Percentiles rank a stretch among this genome's conserved stretches.
These are phyloP conservation scores for Drosophila seguyi DNA, from an alignment of 1,140 invertebrate species.

Conservation along the genomic window DNA sequence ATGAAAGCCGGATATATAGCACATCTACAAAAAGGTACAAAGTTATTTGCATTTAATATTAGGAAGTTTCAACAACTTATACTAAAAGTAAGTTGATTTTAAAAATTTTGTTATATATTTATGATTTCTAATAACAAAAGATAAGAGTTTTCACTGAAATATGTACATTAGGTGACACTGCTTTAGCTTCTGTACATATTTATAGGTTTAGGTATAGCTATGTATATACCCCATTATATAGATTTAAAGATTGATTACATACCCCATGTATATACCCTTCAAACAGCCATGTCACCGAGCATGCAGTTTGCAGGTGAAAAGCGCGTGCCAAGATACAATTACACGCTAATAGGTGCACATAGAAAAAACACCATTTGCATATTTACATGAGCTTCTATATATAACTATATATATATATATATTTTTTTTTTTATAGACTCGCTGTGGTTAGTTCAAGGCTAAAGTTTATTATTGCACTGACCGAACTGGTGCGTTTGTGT, in stretches of 20 bases:
- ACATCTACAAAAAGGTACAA: not conserved
- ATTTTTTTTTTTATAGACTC: slow-evolving; percentile 15
- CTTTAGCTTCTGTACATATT: not conserved
- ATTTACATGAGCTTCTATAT: slow-evolving; percentile 12
- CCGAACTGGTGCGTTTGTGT: slow-evolving; percentile 11
- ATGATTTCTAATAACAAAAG: not conserved
- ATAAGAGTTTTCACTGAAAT: not conserved
- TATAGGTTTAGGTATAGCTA: not conserved
- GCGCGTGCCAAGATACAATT: slow-evolving; percentile 59
- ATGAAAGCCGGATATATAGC: not conserved
- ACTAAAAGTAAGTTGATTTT: not conserved
- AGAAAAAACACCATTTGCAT: slow-evolving; percentile 19
- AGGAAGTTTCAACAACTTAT: not conserved
- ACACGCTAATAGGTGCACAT: slow-evolving; percentile 26
- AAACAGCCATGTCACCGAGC: slow-evolving; percentile 24
- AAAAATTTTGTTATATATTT: not conserved
- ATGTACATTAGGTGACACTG: not conserved
- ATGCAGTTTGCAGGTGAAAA: slow-evolving; percentile 47
- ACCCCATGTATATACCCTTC: slow-evolving; percentile 17
- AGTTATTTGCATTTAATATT: not conserved
- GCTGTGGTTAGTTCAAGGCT: slow-evolving; percentile 62
- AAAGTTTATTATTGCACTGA: slow-evolving; percentile 37
- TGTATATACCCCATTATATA: slow-evolving; percentile 21
- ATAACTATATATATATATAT: not conserved
- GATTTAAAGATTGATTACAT: slow-evolving; percentile 16